Evolutionary conservation across 2,797 vertebrate species (phyloP), one percentile per base, ranked within the genome.

Genomic region (Propithecus perrieri): DNA sequence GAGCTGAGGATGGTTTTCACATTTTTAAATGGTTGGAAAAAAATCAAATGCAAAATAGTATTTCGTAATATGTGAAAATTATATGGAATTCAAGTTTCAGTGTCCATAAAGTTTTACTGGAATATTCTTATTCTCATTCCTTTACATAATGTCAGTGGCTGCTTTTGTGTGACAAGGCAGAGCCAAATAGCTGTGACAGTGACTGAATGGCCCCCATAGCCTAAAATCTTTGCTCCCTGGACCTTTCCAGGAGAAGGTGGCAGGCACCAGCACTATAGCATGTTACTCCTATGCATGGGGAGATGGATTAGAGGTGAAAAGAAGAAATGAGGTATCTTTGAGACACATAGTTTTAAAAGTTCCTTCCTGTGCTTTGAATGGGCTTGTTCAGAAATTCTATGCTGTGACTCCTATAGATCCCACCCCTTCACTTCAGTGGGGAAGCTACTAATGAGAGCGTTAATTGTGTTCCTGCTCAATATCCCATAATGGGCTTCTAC

Each of bases 401-500:
- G 30, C 33, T 41, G 2, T 33, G 72, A 3, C 41, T 72, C 85
- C 80, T 33, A 1, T 4, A 38, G 28, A 90, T 10, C 5, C 13
- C 2, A 46, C 14, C 26, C 57, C 4, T 2, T 41, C 79, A 55
- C 57, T 97, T 35, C 38, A 71, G 24, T 65, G 20, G 72, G 74
- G 57, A 96, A 88, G 48, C 61, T 85, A 55, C 55, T 84, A 71
- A 81, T 83, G 84, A 80, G 17, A 84, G 17, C 43, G 12, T 83
- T 95, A 93, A 85, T 90, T 92, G 50, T 69, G 48, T 41, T 91
- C 61, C 24, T 94, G 50, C 94, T 61, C 50, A 50, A n/a, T 69
- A 48, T 59, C 24, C 53, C 8, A 0, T 74, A 85, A 93, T 76
- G 84, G 79, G 48, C 72, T 88, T 85, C 50, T 71, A 71, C 5